Conservation (phyloP, 2,113 vertebrate species). For the Oryzias woworae region DNA sequence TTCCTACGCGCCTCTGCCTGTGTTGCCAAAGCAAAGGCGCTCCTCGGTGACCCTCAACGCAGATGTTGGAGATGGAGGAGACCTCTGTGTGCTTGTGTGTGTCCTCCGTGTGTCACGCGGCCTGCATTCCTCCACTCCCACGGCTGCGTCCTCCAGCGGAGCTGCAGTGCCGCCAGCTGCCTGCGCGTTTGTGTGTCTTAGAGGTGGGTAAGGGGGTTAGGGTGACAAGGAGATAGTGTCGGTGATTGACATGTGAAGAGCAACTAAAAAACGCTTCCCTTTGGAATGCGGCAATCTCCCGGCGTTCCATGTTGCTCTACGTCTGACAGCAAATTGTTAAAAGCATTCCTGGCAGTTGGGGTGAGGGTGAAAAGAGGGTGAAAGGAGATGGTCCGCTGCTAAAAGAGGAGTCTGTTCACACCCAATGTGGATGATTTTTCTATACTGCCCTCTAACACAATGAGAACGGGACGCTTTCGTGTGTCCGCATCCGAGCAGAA, state of each 20-base stretch:
- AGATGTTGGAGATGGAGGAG: conserved; percentile 60
- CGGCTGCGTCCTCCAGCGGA: conserved; percentile 59
- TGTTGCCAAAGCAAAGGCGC: conserved; percentile 47
- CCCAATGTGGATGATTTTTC: conserved; percentile 51
- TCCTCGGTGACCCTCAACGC: conserved; percentile 64
- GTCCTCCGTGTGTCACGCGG: conserved; percentile 45
- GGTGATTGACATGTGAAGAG: conserved; percentile 79
- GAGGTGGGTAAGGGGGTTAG: conserved; percentile 25
- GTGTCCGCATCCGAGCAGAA: conserved; percentile 10
- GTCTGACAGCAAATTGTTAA: conserved; percentile 69
- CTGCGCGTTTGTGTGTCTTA: conserved; percentile 56
- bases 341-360: conserved; percentile 75
- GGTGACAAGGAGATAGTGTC: conserved; percentile 74
- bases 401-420: conserved; percentile 61
- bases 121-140: conserved; percentile 72
- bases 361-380: conserved; percentile 66
- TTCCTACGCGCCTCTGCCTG: conserved; percentile 22
- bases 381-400: conserved; percentile 55
- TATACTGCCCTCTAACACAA: conserved; percentile 25
- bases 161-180: conserved; percentile 41
- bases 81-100: conserved; percentile 63
- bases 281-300: conserved; percentile 77
- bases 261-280: conserved; percentile 68
- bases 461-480: too few relatives aligned
- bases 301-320: conserved; percentile 63